Percentiles rank a stretch among this genome's conserved stretches.
Evolutionary conservation across 2,888 invertebrate species (phyloP).

Genomic region (Norana najaformis): DNA sequence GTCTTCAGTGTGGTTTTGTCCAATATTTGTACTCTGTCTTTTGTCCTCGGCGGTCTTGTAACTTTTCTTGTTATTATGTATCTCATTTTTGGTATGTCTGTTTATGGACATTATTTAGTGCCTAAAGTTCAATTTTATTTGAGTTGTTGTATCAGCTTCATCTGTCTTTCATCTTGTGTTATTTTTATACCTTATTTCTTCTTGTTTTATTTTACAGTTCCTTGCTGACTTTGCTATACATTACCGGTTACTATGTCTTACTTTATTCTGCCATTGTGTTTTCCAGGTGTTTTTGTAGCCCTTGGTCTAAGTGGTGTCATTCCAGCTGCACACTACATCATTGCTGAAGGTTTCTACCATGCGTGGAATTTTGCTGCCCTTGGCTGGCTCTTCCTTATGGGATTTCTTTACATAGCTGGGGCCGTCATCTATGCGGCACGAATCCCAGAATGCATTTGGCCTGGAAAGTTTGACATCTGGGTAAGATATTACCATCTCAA

Average conservation of each 20-base stretch:
- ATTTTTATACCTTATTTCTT: neutral
- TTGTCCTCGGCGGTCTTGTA: neutral
- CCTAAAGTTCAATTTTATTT: neutral
- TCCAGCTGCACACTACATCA: conserved; percentile 92
- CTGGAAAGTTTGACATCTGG: conserved; percentile 95
- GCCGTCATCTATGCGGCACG: conserved; percentile 93
- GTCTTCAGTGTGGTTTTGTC: neutral
- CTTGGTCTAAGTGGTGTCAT: conserved; percentile 95
- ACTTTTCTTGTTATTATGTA: neutral
- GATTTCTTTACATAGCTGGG: conserved; percentile 88
- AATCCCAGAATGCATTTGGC: conserved; percentile 98
- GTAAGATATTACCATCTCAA: conserved; percentile 65
- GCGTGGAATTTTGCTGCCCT: conserved; percentile 88
- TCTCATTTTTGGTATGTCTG: neutral
- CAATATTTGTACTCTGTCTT: neutral
- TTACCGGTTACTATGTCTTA: neutral
- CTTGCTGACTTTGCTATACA: neutral
- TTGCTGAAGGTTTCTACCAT: conserved; percentile 92
- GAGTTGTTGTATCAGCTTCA: neutral
- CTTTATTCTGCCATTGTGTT: neutral
- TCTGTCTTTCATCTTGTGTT: neutral
- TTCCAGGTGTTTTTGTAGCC: conserved; percentile 83
- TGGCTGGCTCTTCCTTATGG: conserved; percentile 93
- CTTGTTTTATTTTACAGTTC: neutral
- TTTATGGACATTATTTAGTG: neutral